These are phyloP conservation scores for Tipula confusa DNA, from an alignment of 2,888 invertebrate species.

Conservation along the genomic window DNA sequence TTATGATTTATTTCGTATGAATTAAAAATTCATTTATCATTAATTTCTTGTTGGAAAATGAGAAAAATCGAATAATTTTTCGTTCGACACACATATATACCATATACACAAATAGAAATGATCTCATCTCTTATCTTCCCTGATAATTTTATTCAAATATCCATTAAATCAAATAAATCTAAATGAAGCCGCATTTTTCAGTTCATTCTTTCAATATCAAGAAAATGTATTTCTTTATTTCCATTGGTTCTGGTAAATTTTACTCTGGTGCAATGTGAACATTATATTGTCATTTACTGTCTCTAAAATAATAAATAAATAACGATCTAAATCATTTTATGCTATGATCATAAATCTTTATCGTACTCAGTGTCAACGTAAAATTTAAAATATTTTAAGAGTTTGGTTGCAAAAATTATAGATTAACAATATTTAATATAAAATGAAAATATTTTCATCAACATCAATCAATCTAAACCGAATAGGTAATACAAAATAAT, in stretches of 20 bases:
- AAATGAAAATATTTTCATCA: not conserved
- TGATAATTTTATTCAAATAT: not conserved
- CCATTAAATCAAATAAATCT: not conserved
- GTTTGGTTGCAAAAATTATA: too few relatives aligned
- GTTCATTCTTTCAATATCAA: not conserved
- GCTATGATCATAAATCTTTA: not conserved
- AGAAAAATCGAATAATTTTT: not conserved
- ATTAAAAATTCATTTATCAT: constrained; percentile 3
- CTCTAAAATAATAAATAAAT: not conserved
- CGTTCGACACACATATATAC: not conserved
- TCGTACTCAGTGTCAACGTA: not conserved
- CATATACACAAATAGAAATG: not conserved
- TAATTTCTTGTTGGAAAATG: not conserved
- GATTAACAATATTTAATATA: not conserved
- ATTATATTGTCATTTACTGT: not conserved
- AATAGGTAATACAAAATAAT: not conserved
- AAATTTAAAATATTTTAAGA: not conserved
- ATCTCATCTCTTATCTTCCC: not conserved
- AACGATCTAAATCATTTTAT: not conserved
- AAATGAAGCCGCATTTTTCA: not conserved
- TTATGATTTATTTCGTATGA: not conserved
- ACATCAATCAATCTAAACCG: not conserved
- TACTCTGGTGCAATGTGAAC: too few relatives aligned
- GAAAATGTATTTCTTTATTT: too few relatives aligned
- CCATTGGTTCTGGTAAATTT: too few relatives aligned